A percentile compares a stretch with the other conserved stretches of the same genome.
Evolutionary conservation across 2,797 vertebrate species (phyloP).

Genomic region (Agapornis canus): DNA sequence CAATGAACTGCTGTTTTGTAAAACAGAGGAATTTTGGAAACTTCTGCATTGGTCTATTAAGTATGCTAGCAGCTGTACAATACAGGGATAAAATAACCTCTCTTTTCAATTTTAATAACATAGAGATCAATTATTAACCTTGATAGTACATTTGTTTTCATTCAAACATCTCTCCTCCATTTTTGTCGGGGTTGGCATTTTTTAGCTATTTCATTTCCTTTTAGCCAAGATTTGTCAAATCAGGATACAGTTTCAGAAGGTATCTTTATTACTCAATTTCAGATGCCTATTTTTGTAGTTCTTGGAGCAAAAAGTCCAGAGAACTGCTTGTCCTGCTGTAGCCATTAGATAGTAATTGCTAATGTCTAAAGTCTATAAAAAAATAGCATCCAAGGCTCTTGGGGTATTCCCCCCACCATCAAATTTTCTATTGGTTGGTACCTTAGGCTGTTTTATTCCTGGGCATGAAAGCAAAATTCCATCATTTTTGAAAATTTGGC

Average conservation of each 20-base stretch:
- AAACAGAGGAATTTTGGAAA: slow-evolving; percentile 79
- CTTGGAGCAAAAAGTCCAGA: not conserved
- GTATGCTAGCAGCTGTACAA: slow-evolving; percentile 58
- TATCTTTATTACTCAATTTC: not conserved
- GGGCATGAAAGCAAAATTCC: slow-evolving; percentile 43
- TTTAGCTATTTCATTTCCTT: slow-evolving; percentile 45
- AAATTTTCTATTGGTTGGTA: slow-evolving; percentile 3
- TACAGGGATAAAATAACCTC: slow-evolving; percentile 58
- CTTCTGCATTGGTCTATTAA: slow-evolving; percentile 65
- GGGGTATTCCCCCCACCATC: not conserved
- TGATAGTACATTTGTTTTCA: slow-evolving; percentile 45
- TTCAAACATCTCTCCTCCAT: slow-evolving; percentile 27
- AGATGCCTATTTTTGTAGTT: not conserved
- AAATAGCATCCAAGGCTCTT: not conserved
- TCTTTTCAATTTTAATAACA: slow-evolving; percentile 61
- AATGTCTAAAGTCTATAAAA: not conserved
- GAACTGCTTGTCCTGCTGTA: not conserved
- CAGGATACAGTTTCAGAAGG: not conserved
- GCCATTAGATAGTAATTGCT: not conserved
- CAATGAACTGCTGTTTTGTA: slow-evolving; percentile 78
- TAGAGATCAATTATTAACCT: slow-evolving; percentile 57
- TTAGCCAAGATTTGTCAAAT: slow-evolving; percentile 12
- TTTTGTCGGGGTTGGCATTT: slow-evolving; percentile 50
- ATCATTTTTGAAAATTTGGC: slow-evolving; percentile 44
- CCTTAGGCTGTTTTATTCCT: slow-evolving; percentile 25